Percentiles rank a stretch among this genome's conserved stretches.
Conservation (phyloP, 2,797 vertebrate genomes). For the Chelon auratus region DNA sequence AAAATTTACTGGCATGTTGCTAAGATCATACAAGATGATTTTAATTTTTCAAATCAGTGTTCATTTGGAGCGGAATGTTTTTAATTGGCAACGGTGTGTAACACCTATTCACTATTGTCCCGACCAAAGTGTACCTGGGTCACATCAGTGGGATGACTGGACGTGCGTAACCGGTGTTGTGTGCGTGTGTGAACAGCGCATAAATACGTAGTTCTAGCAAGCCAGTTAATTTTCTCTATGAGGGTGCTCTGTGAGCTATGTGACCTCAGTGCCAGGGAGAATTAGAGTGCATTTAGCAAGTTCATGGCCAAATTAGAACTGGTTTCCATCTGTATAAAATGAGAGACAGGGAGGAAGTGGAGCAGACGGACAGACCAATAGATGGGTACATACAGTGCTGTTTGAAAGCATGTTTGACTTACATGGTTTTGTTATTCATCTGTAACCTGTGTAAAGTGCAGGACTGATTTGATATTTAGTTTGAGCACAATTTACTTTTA, state of each 20-base stretch:
- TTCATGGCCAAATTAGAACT: slow-evolving; percentile 72
- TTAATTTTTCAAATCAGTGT: background rate
- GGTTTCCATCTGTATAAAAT: slow-evolving; percentile 58
- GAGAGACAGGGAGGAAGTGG: background rate
- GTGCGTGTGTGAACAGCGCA: slow-evolving; percentile 48
- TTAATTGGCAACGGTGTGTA: slow-evolving; percentile 30
- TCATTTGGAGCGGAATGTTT: slow-evolving; percentile 24
- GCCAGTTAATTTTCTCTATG: slow-evolving; percentile 81
- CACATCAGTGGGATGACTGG: slow-evolving; percentile 20
- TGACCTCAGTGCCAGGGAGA: slow-evolving; percentile 73
- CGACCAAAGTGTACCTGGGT: slow-evolving; percentile 33
- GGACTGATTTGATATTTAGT: background rate
- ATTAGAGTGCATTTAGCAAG: slow-evolving; percentile 72
- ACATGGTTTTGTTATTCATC: background rate
- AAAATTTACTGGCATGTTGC: background rate
- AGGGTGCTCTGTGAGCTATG: slow-evolving; percentile 59
- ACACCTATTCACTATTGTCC: slow-evolving; percentile 38
- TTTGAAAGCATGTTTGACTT: background rate
- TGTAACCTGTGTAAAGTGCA: too few relatives aligned
- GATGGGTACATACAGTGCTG: background rate
- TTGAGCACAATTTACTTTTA: background rate
- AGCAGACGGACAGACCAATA: background rate
- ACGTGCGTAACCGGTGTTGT: slow-evolving; percentile 35
- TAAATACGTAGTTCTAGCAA: slow-evolving; percentile 71
- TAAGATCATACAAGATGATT: slow-evolving; percentile 2